These are phyloP conservation scores for Pipistrellus pipistrellus DNA, from an alignment of 2,797 vertebrate genomes.

Conservation along the genomic window DNA sequence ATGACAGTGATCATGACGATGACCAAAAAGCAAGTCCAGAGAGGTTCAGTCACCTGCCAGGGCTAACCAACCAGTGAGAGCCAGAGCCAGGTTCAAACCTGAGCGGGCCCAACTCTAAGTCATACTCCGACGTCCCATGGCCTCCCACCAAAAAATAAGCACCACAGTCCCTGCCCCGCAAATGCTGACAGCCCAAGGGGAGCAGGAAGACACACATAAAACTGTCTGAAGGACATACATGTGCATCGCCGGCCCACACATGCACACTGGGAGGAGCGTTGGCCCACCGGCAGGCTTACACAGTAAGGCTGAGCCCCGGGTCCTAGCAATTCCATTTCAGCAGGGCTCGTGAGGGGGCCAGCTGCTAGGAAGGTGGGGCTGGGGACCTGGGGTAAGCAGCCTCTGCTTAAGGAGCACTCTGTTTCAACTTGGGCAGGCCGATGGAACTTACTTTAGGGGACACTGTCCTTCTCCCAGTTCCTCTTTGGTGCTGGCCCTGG, in stretches of 20 bases:
- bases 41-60: background rate
- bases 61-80: background rate
- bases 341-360: background rate
- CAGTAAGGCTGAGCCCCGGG: background rate
- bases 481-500: background rate
- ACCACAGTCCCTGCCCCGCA: background rate
- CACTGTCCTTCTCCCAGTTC: background rate
- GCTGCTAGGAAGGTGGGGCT: background rate
- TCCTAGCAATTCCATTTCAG: background rate
- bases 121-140: background rate
- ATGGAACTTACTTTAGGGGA: background rate
- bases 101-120: background rate
- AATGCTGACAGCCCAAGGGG: background rate
- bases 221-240: background rate
- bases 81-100: background rate
- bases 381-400: background rate
- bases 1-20: background rate
- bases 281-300: background rate
- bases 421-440: background rate
- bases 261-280: background rate
- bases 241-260: no score
- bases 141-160: conserved; percentile 3
- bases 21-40: background rate
- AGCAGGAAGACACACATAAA: background rate
- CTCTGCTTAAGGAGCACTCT: background rate